These are phyloP conservation scores for Erethizon dorsatum DNA, from an alignment of 2,797 vertebrate species.

Conservation along the genomic window DNA sequence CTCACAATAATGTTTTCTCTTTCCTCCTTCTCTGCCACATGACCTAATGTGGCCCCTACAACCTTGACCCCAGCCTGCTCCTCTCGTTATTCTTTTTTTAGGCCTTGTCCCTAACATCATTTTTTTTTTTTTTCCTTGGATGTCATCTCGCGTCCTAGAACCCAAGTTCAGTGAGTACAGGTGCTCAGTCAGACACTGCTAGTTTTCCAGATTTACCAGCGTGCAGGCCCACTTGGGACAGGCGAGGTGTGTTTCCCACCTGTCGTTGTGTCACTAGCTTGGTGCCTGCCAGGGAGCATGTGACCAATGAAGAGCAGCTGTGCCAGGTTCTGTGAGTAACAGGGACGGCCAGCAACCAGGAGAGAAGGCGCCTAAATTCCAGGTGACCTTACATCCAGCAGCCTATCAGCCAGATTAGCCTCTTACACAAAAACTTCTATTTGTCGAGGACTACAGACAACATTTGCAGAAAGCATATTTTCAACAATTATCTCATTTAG, in stretches of 20 bases:
- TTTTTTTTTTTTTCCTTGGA: neutral
- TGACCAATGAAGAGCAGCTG: neutral
- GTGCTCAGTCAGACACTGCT: neutral
- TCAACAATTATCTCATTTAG: constrained; percentile 8
- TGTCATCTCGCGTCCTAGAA: neutral
- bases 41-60: neutral
- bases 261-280: neutral
- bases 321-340: neutral
- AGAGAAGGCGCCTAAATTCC: constrained; percentile 4
- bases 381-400: constrained; percentile 33
- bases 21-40: neutral
- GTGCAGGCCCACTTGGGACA: neutral
- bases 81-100: constrained; percentile 8
- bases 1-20: neutral
- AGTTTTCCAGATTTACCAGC: neutral
- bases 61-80: neutral
- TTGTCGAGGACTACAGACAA: constrained; percentile 34
- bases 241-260: neutral
- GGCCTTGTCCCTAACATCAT: neutral
- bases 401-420: constrained; percentile 52
- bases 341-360: neutral
- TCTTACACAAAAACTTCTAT: constrained; percentile 11
- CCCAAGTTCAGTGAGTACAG: neutral
- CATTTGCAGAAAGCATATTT: neutral
- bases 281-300: neutral